Evolutionary conservation across 2,888 invertebrate genomes (phyloP), one percentile per base, ranked within the genome.

Genomic region (Tipula confusa): DNA sequence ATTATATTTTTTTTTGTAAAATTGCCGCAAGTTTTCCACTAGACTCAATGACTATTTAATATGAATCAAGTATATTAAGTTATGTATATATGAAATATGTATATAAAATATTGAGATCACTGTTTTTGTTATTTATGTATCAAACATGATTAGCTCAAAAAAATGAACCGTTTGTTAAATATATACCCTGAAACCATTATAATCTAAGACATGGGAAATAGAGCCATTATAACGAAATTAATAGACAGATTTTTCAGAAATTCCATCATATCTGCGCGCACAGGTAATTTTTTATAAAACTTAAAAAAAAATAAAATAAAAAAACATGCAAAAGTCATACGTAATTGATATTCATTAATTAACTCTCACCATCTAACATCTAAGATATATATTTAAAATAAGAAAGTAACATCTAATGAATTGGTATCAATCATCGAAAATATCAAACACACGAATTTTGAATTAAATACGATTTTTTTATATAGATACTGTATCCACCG

Each of bases 301-400:
- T 15, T 5, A 43, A 43, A 64, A 64, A 24, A 64, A 18, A n/a
- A n/a, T 64, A 64, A 1, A 64, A 43, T 5, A 43, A 43, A 64
- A 64, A 24, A 64, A 18, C 64, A 64, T 64, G 64, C 64, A 64
- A 64, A 64, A 64, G 64, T 64, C 24, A 64, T 64, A 64, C 64
- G 64, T 64, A 64, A 64, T 64, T 64, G 64, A 64, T 64, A 64
- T 64, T 64, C 64, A 64, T 64, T 64, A 64, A 64, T 64, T 64
- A 64, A 64, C 64, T 64, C 64, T 64, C 64, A 64, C 64, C 43
- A 43, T 43, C n/a, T 43, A 6, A 43, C 15, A 43, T 64, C 64
- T 64, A 64, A 64, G 64, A 18, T 64, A 64, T 9, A 64, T 43
- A 64, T 64, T 64, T 64, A 64, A 64, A 64, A 64, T 64, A 64